Evolutionary conservation across 2,888 invertebrate genomes (phyloP), one percentile per base, ranked within the genome.

Genomic region (Hoplodrina ambigua): DNA sequence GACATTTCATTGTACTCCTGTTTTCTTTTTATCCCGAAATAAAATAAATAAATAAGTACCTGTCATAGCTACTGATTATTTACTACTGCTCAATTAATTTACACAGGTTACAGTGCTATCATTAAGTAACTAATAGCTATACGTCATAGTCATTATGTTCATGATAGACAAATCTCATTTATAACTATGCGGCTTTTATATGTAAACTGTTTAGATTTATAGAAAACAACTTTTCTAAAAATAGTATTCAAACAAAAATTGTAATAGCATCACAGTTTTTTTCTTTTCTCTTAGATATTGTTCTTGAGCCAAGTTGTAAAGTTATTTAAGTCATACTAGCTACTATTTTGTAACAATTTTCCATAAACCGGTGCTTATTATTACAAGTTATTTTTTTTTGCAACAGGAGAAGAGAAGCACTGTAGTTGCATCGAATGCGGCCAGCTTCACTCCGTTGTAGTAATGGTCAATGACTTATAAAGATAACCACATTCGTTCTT

Each of bases 391-490:
- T 20, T 20, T 7, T 7, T 37, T 72, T n/a, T 13, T 53, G 25
- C 11, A 15, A 25, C 8, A 37, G n/a, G 17, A 49, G 66, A 25
- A 15, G 37, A 10, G 37, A 37, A 37, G 37, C 37, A 15, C 19
- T n/a, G 19, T 4, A 49, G 11, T 19, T 20, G 3, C 46, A 30
- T 11, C 11, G 19, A 52, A 54, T 64, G 66, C 53, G 56, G 41
- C 57, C 19, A 75, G n/a, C 72, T 83, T 85, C 75, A 72, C 57
- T 25, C 13, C 20, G 33, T 30, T 73, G 57, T 66, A 46, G 59
- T 60, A 69, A 65, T 75, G 84, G 84, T 81, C 84, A 84, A 57
- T 82, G 86, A 84, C 78, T 75, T 72, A n/a, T n/a, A 62, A 13
- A 55, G 8, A 17, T n/a, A 65, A 65, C 61, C 57, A 59, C 49